phyloP scores from a whole-genome alignment of 2,113 vertebrate species.

The Meleagris gallopavo region DNA sequence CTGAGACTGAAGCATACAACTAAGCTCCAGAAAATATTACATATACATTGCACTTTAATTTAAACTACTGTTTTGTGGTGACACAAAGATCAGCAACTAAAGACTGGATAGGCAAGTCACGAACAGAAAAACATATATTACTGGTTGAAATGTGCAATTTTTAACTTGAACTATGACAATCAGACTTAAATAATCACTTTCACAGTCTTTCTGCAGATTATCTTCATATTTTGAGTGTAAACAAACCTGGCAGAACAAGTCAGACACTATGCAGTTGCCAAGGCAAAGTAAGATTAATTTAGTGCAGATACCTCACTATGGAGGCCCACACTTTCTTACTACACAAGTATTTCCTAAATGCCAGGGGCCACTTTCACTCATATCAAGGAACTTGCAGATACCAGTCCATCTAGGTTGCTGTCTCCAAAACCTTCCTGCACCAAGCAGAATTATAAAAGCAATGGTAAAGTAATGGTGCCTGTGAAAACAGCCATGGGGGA shows the following conservation, averaged over 20 bases:
- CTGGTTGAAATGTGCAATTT: not conserved
- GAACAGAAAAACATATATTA: accelerated
- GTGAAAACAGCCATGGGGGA: not conserved
- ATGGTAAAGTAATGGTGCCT: accelerated
- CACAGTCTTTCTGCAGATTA: not conserved
- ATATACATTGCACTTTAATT: accelerated
- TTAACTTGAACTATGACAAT: not conserved
- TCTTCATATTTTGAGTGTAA: not conserved
- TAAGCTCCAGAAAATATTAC: not conserved
- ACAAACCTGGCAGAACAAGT: not conserved
- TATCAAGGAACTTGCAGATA: not conserved
- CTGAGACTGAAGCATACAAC: not conserved
- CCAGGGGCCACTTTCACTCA: not conserved
- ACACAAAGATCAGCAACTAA: not conserved
- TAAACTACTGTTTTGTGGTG: not conserved
- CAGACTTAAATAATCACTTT: not conserved
- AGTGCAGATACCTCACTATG: not conserved
- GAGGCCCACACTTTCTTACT: not conserved
- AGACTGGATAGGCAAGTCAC: not conserved
- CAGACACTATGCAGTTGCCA: not conserved
- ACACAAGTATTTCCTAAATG: not conserved
- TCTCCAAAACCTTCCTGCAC: not conserved
- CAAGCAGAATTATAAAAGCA: not conserved
- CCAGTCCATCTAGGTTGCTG: not conserved
- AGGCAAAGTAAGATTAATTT: not conserved